phyloP scores from a whole-genome alignment of 2,888 invertebrate species.

The Synanthedon vespiformis region DNA sequence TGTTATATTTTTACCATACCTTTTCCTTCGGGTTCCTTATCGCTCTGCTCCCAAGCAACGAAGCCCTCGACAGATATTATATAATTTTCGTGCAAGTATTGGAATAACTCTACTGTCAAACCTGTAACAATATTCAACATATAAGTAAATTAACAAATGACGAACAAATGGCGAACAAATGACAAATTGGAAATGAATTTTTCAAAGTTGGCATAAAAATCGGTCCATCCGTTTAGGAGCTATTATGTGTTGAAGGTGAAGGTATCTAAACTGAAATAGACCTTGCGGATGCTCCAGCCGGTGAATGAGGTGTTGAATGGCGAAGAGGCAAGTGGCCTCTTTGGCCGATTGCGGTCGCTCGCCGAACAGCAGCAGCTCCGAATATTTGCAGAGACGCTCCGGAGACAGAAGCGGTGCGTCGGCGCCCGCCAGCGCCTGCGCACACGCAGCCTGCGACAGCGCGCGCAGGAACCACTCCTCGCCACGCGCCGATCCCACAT shows the following conservation, averaged over 20 bases:
- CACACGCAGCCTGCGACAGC: slow-evolving; percentile 79
- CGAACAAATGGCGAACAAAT: no score
- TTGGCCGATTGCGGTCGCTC: slow-evolving; percentile 76
- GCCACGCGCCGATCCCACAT: slow-evolving; percentile 72
- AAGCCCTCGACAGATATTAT: slow-evolving; percentile 86
- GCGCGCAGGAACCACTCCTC: slow-evolving; percentile 79
- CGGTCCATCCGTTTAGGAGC: no score
- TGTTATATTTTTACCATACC: slow-evolving; percentile 42
- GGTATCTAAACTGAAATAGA: no score
- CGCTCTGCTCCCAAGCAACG: slow-evolving; percentile 81
- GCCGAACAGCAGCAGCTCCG: slow-evolving; percentile 76
- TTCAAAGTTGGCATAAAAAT: no score
- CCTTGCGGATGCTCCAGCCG: slow-evolving; percentile 84
- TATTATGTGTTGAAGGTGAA: no score
- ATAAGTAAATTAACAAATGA: no score
- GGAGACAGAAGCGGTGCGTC: slow-evolving; percentile 63
- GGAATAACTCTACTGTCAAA: slow-evolving; percentile 80
- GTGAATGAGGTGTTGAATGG: slow-evolving; percentile 83
- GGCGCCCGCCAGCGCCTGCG: slow-evolving; percentile 73
- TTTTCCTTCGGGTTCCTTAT: slow-evolving; percentile 84
- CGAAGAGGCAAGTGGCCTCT: slow-evolving; percentile 87
- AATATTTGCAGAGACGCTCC: slow-evolving; percentile 56
- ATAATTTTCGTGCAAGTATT: slow-evolving; percentile 81
- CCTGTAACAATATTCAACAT: no score
- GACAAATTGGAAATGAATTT: no score